Base-by-base conservation (phyloP, 2,888 invertebrate species). In the Lomographa bimaculata region DNA sequence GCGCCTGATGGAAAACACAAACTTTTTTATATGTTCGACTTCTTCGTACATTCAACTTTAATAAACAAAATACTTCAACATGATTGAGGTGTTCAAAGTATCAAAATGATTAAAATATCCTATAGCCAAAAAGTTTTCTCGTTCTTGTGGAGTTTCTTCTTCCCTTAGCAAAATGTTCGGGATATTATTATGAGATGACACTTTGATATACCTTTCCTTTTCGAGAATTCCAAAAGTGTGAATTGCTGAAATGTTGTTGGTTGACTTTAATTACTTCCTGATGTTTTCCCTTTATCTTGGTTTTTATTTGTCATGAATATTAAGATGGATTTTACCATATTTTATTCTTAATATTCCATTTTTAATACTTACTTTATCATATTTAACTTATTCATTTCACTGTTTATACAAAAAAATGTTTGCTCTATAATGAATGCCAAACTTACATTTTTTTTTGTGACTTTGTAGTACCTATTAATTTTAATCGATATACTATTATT, bases 41-140 rank as follows among this genome's bases (percentile, higher is more conserved):
- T n/a, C n/a, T n/a, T n/a, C n/a, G n/a, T n/a, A n/a, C n/a, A n/a
- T n/a, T n/a, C n/a, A n/a, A n/a, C n/a, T n/a, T n/a, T n/a, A n/a
- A n/a, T n/a, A n/a, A n/a, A n/a, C n/a, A n/a, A n/a, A n/a, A n/a
- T n/a, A n/a, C n/a, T n/a, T n/a, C n/a, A n/a, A 3, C 27, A 28
- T 25, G 30, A 37, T 42, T 27, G 23, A 33, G 41, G 28, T 18
- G 26, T 14, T 45, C 42, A 51, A 54, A 52, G 47, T 50, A 43
- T 50, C 34, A 46, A 39, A 46, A 50, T 54, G 60, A 54, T 65
- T 61, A 58, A 60, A 60, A 56, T 57, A 48, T 57, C 56, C 58
- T 62, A 61, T 65, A 68, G 41, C 52, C 46, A 62, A 60, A 66
- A 76, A 75, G 62, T 78, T 79, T 74, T 64, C 66, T 71, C 69